Conservation (phyloP, 37 sponge, comb jelly and placozoan genomes). For the Corticium candelabrum region DNA sequence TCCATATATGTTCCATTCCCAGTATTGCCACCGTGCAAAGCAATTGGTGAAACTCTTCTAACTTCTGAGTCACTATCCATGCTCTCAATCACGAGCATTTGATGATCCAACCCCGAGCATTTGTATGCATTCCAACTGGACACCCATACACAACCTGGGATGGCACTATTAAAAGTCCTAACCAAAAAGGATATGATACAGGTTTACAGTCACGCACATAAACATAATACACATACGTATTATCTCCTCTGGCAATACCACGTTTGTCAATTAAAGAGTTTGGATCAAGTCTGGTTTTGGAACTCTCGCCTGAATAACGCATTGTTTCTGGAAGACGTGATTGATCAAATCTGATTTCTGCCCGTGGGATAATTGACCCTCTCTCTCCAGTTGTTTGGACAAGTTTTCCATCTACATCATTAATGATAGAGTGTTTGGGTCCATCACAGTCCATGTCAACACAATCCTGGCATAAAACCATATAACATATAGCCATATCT, state of each 20-base stretch:
- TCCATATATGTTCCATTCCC: conserved; percentile 60
- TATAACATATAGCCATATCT: neutral
- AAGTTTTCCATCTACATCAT: conserved; percentile 74
- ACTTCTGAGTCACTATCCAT: conserved; percentile 82
- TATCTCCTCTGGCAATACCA: neutral
- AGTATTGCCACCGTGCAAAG: conserved; percentile 60
- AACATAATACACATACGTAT: neutral
- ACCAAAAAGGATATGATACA: neutral
- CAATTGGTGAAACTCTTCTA: conserved; percentile 75
- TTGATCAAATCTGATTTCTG: conserved; percentile 37
- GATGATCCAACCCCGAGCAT: conserved; percentile 47
- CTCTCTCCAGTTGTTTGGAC: conserved; percentile 20
- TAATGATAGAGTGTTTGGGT: conserved; percentile 78
- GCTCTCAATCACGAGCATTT: conserved; percentile 80
- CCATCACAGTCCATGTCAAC: conserved; percentile 99
- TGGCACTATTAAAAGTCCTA: neutral
- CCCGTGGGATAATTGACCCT: conserved; percentile 59
- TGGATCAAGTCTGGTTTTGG: neutral
- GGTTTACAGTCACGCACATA: neutral
- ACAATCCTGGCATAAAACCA: conserved; percentile 50
- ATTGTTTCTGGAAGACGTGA: neutral
- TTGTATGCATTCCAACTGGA: conserved; percentile 44
- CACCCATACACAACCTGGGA: conserved; percentile 49
- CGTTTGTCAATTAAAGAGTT: neutral
- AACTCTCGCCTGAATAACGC: neutral